Conservation (phyloP, 2,888 invertebrate species). For the Hecatera dysodea region DNA sequence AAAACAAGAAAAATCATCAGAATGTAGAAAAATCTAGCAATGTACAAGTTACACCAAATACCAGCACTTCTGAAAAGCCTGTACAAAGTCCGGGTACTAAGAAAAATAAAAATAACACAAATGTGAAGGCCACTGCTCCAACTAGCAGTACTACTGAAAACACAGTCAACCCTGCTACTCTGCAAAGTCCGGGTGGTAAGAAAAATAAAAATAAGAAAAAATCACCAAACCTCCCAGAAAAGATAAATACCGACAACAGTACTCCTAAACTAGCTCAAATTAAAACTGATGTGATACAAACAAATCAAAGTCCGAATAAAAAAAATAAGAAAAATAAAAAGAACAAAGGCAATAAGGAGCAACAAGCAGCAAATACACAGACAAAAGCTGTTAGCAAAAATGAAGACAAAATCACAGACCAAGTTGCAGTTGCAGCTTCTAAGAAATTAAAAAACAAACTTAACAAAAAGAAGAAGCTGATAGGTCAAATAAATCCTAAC, state of each 20-base stretch:
- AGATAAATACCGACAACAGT: conserved; percentile 49
- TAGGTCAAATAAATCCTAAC: conserved; percentile 79
- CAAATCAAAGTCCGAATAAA: conserved; percentile 66
- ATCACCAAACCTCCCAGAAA: conserved; percentile 35
- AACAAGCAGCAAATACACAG: conserved; percentile 35
- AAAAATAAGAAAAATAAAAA: conserved; percentile 72
- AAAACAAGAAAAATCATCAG: conserved; percentile 72
- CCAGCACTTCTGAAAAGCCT: conserved; percentile 39
- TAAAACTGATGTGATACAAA: conserved; percentile 43
- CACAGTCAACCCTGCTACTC: conserved; percentile 29
- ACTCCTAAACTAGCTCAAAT: conserved; percentile 37
- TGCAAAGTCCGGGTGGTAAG: conserved; percentile 53
- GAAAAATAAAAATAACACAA: conserved; percentile 58
- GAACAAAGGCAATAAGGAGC: conserved; percentile 55
- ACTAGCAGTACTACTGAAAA: conserved; percentile 38
- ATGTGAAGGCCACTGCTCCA: conserved; percentile 13
- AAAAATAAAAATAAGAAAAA: conserved; percentile 63
- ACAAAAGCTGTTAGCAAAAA: conserved; percentile 62
- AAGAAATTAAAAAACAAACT: conserved; percentile 82
- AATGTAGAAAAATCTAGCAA: conserved; percentile 46
- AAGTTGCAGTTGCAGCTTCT: conserved; percentile 75
- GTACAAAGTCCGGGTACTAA: conserved; percentile 52
- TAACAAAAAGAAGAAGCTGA: conserved; percentile 82
- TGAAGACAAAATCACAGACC: conserved; percentile 75
- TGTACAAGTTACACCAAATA: conserved; percentile 27